Percentiles rank a stretch among this genome's conserved stretches.
phyloP scores from a whole-genome alignment of 2,113 vertebrate genomes.

The Psittacus erithacus region DNA sequence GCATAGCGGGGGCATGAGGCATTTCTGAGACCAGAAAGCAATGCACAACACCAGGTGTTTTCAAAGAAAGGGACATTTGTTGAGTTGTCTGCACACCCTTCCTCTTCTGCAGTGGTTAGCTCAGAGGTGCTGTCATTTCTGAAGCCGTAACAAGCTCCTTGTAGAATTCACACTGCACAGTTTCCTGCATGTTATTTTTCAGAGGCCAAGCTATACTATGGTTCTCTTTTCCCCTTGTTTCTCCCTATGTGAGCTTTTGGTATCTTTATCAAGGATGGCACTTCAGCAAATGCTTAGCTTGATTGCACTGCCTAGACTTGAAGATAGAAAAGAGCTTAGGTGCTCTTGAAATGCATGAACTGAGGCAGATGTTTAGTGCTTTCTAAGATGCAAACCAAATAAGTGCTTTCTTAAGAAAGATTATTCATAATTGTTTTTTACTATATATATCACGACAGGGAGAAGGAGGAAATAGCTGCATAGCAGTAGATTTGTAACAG shows the following conservation, averaged over 20 bases:
- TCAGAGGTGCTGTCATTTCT: background rate
- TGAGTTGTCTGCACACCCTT: background rate
- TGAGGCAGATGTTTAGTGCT: background rate
- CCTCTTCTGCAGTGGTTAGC: background rate
- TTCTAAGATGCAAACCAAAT: background rate
- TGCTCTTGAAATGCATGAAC: background rate
- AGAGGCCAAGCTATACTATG: background rate
- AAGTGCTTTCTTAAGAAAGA: background rate
- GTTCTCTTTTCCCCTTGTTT: background rate
- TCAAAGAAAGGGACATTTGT: background rate
- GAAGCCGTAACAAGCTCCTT: background rate
- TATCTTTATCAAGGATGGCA: background rate
- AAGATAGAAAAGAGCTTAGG: background rate
- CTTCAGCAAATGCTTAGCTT: background rate
- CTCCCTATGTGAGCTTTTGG: background rate
- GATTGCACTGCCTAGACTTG: background rate
- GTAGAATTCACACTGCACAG: background rate
- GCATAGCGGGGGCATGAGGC: background rate
- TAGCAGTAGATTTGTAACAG: background rate
- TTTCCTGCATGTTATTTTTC: background rate
- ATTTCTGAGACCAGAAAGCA: background rate
- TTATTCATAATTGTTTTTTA: background rate
- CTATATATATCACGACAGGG: background rate
- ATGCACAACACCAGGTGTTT: background rate
- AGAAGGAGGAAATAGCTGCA: background rate